Percentiles rank a stretch among this genome's conserved stretches.
Evolutionary conservation across 2,888 invertebrate species (phyloP).

Genomic region (Platycnemis pennipes): DNA sequence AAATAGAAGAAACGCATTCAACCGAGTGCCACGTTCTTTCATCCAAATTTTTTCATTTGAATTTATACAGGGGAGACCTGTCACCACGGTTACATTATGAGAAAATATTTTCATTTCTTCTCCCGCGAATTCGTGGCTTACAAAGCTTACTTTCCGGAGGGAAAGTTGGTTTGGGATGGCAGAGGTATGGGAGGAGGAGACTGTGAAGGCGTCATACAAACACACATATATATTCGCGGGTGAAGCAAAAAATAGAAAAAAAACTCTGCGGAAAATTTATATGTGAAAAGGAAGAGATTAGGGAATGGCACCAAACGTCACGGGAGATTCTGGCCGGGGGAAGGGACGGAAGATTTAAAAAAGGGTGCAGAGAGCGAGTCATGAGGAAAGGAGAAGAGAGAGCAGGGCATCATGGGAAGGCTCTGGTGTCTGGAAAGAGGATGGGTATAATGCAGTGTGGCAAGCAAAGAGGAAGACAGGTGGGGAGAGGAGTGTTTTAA

Average conservation of each 20-base stretch:
- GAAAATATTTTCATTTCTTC: slow-evolving; percentile 26
- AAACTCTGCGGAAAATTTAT: neutral
- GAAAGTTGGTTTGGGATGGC: neutral
- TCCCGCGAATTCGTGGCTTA: neutral
- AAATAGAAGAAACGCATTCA: neutral
- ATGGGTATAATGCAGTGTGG: neutral
- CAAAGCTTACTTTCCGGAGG: slow-evolving; percentile 16
- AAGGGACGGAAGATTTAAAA: neutral
- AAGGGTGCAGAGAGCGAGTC: neutral
- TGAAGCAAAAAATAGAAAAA: neutral
- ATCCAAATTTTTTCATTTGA: neutral
- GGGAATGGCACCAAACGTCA: neutral
- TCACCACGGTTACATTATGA: slow-evolving; percentile 9
- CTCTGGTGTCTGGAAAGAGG: neutral
- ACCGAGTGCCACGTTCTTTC: neutral
- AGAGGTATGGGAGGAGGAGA: neutral
- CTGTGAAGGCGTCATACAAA: neutral
- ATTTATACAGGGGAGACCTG: neutral
- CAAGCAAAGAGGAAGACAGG: neutral
- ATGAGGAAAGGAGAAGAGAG: neutral
- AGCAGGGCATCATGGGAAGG: neutral
- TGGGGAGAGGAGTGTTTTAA: neutral
- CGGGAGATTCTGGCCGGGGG: neutral
- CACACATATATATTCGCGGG: neutral
- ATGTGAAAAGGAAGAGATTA: slow-evolving; percentile 10